Conservation (phyloP, 2,797 vertebrate species). For the Propithecus deckenii region DNA sequence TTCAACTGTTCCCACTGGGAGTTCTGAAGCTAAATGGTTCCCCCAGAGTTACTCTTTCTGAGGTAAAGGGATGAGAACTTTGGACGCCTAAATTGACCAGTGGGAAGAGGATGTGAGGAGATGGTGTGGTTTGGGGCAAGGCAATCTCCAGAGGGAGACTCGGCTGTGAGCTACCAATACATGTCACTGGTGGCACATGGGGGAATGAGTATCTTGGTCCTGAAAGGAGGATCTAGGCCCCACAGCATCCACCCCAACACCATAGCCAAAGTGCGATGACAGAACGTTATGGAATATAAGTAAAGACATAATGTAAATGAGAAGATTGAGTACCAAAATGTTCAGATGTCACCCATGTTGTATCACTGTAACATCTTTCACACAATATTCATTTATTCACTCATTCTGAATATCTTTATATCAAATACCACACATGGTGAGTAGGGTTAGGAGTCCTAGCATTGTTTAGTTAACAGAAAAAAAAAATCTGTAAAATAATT, state of each 20-base stretch:
- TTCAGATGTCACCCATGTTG: neutral
- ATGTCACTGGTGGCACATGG: neutral
- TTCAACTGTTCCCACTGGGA: neutral
- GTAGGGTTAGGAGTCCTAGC: neutral
- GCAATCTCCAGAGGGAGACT: neutral
- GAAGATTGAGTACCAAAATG: neutral
- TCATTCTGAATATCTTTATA: neutral
- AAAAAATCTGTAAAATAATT: neutral
- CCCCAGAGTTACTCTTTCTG: neutral
- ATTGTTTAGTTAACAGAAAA: neutral
- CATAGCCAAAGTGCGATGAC: neutral
- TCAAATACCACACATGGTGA: neutral
- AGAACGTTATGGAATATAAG: neutral
- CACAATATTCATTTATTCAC: neutral
- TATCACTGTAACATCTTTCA: neutral
- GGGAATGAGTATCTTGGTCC: neutral
- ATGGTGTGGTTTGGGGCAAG: neutral
- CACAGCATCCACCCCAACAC: neutral
- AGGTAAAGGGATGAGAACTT: neutral
- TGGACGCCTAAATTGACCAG: fast-evolving
- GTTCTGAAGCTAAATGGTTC: neutral
- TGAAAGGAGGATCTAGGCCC: neutral
- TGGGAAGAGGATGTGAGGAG: neutral
- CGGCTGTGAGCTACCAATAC: neutral
- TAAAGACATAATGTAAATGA: neutral